These are phyloP conservation scores for Catalaphyllia jardinei DNA, from an alignment of 64 coral and sea anemone species.

Conservation along the genomic window DNA sequence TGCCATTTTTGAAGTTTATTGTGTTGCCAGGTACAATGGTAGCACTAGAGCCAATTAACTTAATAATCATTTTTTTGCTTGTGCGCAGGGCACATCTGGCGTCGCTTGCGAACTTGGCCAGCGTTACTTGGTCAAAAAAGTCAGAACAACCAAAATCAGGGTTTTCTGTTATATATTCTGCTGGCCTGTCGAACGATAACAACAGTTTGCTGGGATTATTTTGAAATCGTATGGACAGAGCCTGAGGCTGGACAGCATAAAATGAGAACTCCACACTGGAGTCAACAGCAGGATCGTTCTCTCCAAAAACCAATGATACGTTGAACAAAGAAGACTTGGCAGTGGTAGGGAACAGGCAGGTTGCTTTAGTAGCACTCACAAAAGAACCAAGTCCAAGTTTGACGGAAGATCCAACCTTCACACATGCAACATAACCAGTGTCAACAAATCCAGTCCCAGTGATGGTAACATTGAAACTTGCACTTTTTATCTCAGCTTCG, in stretches of 20 bases:
- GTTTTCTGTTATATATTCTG: background rate
- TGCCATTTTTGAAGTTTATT: constrained; percentile 39
- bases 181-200: constrained; percentile 3
- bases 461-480: constrained; percentile 38
- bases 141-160: constrained; percentile 3
- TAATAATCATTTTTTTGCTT: background rate
- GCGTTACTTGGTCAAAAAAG: constrained; percentile 36
- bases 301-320: constrained; percentile 40
- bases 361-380: constrained; percentile 40
- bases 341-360: constrained; percentile 27
- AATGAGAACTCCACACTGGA: constrained; percentile 31
- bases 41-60: constrained; percentile 15
- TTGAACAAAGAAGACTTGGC: constrained; percentile 33
- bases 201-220: constrained; percentile 54
- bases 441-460: constrained; percentile 71
- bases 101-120: constrained; percentile 13
- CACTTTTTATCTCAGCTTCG: constrained; percentile 8
- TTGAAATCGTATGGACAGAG: constrained; percentile 4
- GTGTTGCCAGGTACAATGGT: constrained; percentile 7
- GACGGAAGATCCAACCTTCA: background rate
- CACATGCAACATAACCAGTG: constrained; percentile 47
- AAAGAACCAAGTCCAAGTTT: constrained; percentile 18
- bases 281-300: constrained; percentile 5
- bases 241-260: constrained; percentile 6
- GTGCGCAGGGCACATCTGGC: constrained; percentile 34